A percentile compares a stretch with the other conserved stretches of the same genome.
Conservation (phyloP, 2,113 vertebrate species). For the Tichodroma muraria region DNA sequence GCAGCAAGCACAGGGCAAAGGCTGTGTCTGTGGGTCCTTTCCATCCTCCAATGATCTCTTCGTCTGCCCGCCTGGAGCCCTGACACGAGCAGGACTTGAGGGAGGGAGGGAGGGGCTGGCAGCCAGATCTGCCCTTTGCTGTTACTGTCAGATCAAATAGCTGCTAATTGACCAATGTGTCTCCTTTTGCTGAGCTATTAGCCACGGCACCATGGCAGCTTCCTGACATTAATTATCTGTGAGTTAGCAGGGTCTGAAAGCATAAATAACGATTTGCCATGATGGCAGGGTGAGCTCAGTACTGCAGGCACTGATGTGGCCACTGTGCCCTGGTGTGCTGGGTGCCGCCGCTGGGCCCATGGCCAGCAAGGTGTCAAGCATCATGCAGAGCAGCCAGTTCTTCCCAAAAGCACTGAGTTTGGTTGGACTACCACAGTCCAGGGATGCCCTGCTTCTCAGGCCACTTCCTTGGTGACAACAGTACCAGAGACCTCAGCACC, state of each 20-base stretch:
- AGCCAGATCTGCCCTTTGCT: conserved; percentile 45
- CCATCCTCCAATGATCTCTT: not conserved
- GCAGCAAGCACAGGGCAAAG: not conserved
- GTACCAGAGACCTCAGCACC: not conserved
- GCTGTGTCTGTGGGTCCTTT: not conserved
- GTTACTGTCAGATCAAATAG: conserved; percentile 61
- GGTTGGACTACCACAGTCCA: too few relatives aligned
- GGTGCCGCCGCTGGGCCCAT: accelerated
- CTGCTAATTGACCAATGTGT: conserved; percentile 58
- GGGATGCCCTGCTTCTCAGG: accelerated
- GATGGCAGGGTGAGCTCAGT: not conserved
- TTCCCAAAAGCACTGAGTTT: not conserved
- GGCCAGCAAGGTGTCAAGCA: not conserved
- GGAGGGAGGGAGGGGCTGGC: not conserved
- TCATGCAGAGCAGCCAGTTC: not conserved
- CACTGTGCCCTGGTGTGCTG: not conserved
- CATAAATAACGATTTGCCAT: conserved; percentile 33
- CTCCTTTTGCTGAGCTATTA: conserved; percentile 41
- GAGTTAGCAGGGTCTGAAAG: conserved; percentile 41
- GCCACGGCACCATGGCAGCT: conserved; percentile 45
- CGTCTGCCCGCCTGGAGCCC: not conserved
- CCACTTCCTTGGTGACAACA: not conserved
- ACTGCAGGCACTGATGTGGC: not conserved
- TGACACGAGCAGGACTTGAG: not conserved
- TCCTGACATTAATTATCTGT: conserved; percentile 69